Evolutionary conservation across 2,113 vertebrate species (phyloP).

Genomic region (Cryptomyrus ogoouensis): DNA sequence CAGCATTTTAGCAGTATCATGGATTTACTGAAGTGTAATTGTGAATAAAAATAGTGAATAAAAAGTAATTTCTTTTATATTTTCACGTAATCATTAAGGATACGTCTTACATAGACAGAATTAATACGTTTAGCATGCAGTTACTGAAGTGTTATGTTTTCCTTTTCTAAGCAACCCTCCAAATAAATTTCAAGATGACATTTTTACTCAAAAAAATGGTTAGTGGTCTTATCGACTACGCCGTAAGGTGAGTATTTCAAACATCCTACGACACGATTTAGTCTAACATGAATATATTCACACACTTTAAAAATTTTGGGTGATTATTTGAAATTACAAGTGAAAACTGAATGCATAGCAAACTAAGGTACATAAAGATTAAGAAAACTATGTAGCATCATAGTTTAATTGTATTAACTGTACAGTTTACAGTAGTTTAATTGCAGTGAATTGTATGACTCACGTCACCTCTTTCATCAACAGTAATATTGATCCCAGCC

Average conservation of each 20-base stretch:
- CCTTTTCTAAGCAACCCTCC: background rate
- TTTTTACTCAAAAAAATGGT: background rate
- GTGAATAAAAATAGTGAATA: background rate
- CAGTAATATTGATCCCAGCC: constrained; percentile 57
- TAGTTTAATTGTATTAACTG: background rate
- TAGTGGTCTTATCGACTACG: background rate
- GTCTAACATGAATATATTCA: background rate
- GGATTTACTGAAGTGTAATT: background rate
- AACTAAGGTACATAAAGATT: background rate
- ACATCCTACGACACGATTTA: background rate
- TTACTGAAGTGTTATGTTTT: background rate
- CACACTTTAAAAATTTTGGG: background rate
- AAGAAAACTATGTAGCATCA: background rate
- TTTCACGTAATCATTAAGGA: background rate
- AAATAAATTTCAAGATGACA: background rate
- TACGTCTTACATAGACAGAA: background rate
- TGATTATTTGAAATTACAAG: background rate
- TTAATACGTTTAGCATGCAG: background rate
- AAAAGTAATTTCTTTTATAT: background rate
- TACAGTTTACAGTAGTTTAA: background rate
- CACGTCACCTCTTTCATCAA: background rate
- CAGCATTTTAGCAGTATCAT: background rate
- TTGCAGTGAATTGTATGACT: background rate
- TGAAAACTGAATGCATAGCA: background rate
- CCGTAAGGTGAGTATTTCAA: background rate